Percentiles rank a stretch among this genome's conserved stretches.
phyloP scores from a whole-genome alignment of 1,140 invertebrate genomes.

The Rhyacophila brunnea region DNA sequence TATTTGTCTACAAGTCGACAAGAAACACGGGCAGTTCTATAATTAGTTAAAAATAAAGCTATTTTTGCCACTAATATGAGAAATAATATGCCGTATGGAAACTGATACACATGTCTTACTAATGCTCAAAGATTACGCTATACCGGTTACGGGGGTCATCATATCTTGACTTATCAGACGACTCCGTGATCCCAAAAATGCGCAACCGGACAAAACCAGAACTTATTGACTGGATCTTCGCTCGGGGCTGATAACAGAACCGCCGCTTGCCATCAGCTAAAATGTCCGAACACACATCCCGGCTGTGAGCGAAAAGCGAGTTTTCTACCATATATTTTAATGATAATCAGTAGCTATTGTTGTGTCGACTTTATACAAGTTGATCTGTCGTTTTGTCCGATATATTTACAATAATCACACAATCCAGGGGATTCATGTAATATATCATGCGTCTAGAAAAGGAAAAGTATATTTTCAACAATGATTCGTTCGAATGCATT shows the following conservation, averaged over 20 bases:
- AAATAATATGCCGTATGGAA: too few relatives aligned
- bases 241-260: constrained; percentile 12
- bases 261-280: neutral
- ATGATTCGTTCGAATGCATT: constrained; percentile 1
- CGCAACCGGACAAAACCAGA: constrained; percentile 23
- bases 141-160: constrained; percentile 34
- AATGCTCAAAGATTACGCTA: constrained; percentile 1
- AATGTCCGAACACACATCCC: constrained; percentile 10
- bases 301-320: neutral
- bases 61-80: too few relatives aligned
- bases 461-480: neutral
- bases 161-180: constrained; percentile 27
- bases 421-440: neutral
- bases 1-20: too few relatives aligned
- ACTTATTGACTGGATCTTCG: constrained; percentile 28
- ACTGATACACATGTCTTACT: too few relatives aligned
- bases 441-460: neutral
- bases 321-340: neutral
- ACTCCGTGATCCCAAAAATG: constrained; percentile 34
- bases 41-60: too few relatives aligned
- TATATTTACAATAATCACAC: neutral
- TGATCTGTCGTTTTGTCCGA: constrained; percentile 17
- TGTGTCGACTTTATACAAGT: neutral
- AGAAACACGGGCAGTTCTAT: too few relatives aligned
- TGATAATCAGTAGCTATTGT: neutral